Evolutionary conservation across 2,797 vertebrate species (phyloP).

Genomic region (Zenarchopterus dispar): DNA sequence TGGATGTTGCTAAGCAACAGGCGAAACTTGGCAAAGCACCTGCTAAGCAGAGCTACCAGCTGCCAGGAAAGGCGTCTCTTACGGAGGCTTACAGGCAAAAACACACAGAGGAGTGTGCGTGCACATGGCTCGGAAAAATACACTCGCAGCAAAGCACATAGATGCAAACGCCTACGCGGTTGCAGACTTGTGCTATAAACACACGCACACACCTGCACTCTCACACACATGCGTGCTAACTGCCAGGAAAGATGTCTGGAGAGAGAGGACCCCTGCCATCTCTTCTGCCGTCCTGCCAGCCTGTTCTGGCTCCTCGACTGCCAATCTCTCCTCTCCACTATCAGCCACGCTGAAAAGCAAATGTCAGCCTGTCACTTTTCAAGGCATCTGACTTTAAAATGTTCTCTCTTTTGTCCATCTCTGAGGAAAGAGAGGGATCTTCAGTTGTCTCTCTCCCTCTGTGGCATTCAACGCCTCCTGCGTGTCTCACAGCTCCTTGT

Average conservation of each 20-base stretch:
- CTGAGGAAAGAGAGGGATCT: constrained; percentile 36
- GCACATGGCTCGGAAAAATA: constrained; percentile 24
- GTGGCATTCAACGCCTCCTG: constrained; percentile 41
- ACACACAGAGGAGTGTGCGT: constrained; percentile 35
- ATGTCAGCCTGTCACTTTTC: constrained; percentile 80
- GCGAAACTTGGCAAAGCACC: constrained; percentile 79
- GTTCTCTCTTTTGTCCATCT: constrained; percentile 52
- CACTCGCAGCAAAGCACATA: constrained; percentile 29
- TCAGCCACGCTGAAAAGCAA: constrained; percentile 75
- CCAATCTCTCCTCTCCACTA: constrained; percentile 74
- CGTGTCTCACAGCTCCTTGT: constrained; percentile 35
- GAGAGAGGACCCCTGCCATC: constrained; percentile 76
- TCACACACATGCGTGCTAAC: constrained; percentile 25
- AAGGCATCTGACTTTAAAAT: constrained; percentile 74
- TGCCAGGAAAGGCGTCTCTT: constrained; percentile 82
- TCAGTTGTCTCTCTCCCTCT: constrained; percentile 36
- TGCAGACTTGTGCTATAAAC: constrained; percentile 39
- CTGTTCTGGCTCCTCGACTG: constrained; percentile 72
- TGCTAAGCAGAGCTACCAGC: constrained; percentile 79
- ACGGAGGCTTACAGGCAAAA: constrained; percentile 68
- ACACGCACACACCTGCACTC: constrained; percentile 29
- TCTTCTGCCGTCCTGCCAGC: constrained; percentile 74
- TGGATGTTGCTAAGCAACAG: constrained; percentile 86
- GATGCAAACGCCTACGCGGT: constrained; percentile 57
- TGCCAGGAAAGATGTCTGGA: constrained; percentile 75